Evolutionary conservation across 2,113 vertebrate species (phyloP), one percentile per base, ranked within the genome.

Genomic region (Enhydra lutris): DNA sequence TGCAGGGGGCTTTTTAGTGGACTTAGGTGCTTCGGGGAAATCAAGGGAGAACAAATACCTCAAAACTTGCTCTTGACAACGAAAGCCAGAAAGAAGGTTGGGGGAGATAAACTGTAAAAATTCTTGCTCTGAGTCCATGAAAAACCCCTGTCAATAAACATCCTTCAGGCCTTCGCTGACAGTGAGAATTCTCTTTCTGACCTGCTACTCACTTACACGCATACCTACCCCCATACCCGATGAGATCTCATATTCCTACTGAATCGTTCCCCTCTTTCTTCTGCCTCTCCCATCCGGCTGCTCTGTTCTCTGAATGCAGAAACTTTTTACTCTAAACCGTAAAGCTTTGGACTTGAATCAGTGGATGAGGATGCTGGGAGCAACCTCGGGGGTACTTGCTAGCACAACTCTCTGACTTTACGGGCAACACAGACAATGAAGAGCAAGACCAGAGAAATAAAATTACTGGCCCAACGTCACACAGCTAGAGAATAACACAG

Each of bases 121-220:
- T 86, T 67, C 71, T 94, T 94, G 52, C 21, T 57, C 39, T 24
- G 47, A 13, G 45, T 82, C 85, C 84, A 55, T 73, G 59, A 84
- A 94, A 91, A 95, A 95, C 34, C 11, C 42, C 26, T 47, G 50
- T 86, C 20, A 80, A 59, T 39, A 96, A 93, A 89, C 11, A 88
- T 21, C 36, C 57, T 69, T 95, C 81, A 73, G 94, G 89, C 20
- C 45, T 82, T 95, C 3, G 1, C 47, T 95, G 79, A 89, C n/a
- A 61, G 55, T 29, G 36, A 52, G 65, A 74, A 95, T 79, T 93
- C 42, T 67, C 82, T 31, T 95, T 89, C 69, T 82, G 34, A 69
- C 31, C 45, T 67, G 31, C 69, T 63, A 76, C 73, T 13, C 55
- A 57, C 31, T 65, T 45, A 67, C 12, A 76, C 2, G 50, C 71